Conservation (phyloP, 1,140 invertebrate genomes). For the Drosophila nigrodunni region DNA sequence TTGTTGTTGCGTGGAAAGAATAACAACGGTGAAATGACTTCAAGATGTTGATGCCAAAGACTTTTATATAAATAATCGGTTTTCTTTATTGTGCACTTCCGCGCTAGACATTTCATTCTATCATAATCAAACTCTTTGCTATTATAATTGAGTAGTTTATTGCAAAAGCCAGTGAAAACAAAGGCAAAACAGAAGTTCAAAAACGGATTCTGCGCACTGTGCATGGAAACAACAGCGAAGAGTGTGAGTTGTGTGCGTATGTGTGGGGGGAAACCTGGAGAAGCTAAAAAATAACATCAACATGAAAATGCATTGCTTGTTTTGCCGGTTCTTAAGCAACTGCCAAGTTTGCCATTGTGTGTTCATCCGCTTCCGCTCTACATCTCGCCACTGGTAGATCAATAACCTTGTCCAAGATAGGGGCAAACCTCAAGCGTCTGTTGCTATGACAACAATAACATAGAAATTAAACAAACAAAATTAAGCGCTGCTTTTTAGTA, state of each 20-base stretch:
- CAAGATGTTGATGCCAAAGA: constrained; percentile 25
- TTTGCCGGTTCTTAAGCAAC: constrained; percentile 29
- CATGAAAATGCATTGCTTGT: constrained; percentile 56
- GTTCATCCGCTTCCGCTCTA: constrained; percentile 29
- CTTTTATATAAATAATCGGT: not conserved
- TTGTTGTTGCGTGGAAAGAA: constrained; percentile 50
- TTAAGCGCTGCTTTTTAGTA: constrained; percentile 11
- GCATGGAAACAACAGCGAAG: constrained; percentile 22
- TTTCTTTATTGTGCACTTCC: constrained; percentile 2
- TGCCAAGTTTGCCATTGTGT: constrained; percentile 22
- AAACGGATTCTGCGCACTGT: constrained; percentile 69
- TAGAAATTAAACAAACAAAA: constrained; percentile 3
- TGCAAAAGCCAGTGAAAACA: constrained; percentile 30
- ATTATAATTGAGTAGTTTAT: constrained; percentile 15
- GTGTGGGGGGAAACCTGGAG: not conserved
- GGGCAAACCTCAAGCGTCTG: constrained; percentile 7
- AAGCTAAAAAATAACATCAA: constrained; percentile 56
- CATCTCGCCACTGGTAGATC: constrained; percentile 41
- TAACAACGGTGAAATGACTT: constrained; percentile 4
- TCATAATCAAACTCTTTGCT: not conserved
- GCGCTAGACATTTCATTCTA: not conserved
- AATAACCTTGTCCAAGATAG: constrained; percentile 59
- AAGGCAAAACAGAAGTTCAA: constrained; percentile 53
- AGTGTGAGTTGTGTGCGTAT: constrained; percentile 15
- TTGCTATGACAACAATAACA: constrained; percentile 55